Evolutionary conservation across 2,113 vertebrate species (phyloP).

Genomic region (Platichthys flesus): DNA sequence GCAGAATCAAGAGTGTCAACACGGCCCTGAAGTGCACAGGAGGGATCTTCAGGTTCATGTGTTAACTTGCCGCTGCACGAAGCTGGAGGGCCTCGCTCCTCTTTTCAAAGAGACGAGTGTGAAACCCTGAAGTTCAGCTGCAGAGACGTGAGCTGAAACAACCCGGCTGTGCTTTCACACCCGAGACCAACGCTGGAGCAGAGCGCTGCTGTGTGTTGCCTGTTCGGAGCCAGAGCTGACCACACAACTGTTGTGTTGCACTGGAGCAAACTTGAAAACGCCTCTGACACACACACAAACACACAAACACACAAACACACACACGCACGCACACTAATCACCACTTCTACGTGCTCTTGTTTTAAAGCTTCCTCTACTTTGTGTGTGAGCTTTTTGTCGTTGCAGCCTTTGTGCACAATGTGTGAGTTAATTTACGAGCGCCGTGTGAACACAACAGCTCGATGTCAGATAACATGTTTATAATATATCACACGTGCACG

Average conservation of each 20-base stretch:
- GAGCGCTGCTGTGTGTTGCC: background rate
- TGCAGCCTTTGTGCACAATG: too few relatives aligned
- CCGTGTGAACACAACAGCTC: too few relatives aligned
- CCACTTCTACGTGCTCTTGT: too few relatives aligned
- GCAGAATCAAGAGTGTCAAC: conserved; percentile 60
- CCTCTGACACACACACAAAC: background rate
- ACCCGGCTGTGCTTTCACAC: conserved; percentile 25
- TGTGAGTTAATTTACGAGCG: background rate
- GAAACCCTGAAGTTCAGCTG: conserved; percentile 53
- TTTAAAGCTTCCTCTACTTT: background rate
- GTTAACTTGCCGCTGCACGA: conserved; percentile 72
- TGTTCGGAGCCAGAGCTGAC: background rate
- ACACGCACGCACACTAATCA: background rate
- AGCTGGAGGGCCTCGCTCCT: conserved; percentile 70
- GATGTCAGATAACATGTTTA: background rate
- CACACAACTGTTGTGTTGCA: background rate
- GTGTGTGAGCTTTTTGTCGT: background rate
- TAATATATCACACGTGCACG: too few relatives aligned
- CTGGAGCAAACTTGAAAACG: background rate
- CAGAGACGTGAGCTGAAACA: conserved; percentile 50
- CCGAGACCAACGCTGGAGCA: conserved; percentile 5
- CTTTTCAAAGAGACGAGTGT: conserved; percentile 59
- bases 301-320: background rate
- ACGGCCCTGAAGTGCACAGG: conserved; percentile 43
- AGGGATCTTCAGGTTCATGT: conserved; percentile 74